Base-by-base conservation (phyloP, 1,140 invertebrate genomes). In the Episyrphus balteatus region DNA sequence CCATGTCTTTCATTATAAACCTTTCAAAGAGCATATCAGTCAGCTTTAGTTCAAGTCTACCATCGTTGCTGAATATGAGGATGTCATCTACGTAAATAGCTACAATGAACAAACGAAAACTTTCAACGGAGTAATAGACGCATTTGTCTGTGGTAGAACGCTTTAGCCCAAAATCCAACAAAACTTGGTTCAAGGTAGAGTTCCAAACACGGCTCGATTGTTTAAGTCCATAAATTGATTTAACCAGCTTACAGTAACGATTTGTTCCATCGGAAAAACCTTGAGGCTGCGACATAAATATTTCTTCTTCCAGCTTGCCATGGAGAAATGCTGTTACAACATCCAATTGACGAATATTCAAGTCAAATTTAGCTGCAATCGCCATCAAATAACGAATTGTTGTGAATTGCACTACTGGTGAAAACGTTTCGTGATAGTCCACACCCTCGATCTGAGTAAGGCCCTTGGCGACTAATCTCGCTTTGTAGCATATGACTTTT, bases 321-420 rank as follows among this genome's bases (percentile, higher is more conserved):
- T 73, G 54, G 12, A 73, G 50, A 52, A 72, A 73, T 12, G 71
- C 69, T 19, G 64, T 66, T 46, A 50, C 59, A 1, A 62, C 52
- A 59, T 71, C 21, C 3, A 26, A 26, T 26, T 26, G 21, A 26
- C 21, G 21, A 8, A 26, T 26, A 8, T 26, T 26, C 21, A 26
- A 26, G 8, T 26, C 13, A 44, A 31, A n/a, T 49, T 33, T 14
- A 38, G 12, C n/a, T 26, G 21, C 21, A 26, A 26, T 26, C 8
- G 21, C 21, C 21, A 26, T 26, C 8, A 5, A 26, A 8, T 26
- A 26, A 3, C 21, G 21, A 26, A 26, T 26, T 26, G 21, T 26
- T 26, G 21, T 26, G 41, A 47, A 49, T 10, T 42, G 21, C 3
- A 26, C 21, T 26, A 26, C 21, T 2, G 66, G 64, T 13, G 61